Conservation (phyloP, 2,888 invertebrate species). For the Andrena bucephala region DNA sequence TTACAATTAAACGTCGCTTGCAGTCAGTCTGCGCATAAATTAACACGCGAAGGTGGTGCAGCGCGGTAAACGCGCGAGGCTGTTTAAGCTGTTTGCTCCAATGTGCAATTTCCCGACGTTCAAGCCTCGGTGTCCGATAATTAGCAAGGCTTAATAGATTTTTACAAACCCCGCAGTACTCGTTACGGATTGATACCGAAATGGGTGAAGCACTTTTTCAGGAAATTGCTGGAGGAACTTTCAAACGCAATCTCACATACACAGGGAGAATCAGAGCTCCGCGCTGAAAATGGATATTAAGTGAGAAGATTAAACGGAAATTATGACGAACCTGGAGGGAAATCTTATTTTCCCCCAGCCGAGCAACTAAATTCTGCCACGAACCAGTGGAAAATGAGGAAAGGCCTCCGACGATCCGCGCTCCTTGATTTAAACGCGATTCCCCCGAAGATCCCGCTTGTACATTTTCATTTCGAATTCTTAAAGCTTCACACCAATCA, state of each 20-base stretch:
- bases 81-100: background rate
- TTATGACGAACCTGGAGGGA: conserved; percentile 1
- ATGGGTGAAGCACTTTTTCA: background rate
- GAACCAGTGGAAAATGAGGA: background rate
- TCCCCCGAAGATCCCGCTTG: conserved; percentile 29
- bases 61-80: background rate
- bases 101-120: background rate
- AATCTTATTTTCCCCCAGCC: conserved; percentile 3
- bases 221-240: background rate
- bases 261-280: too few species aligned
- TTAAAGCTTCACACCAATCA: conserved; percentile 37
- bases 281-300: background rate
- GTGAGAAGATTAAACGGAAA: conserved; percentile 24
- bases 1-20: conserved; percentile 6
- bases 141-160: too few species aligned
- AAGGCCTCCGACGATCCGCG: background rate
- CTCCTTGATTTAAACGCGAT: conserved; percentile 3
- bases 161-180: too few species aligned
- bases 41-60: background rate
- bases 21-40: conserved; percentile 7
- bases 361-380: conserved; percentile 1
- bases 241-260: too few species aligned
- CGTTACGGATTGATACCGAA: background rate
- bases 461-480: conserved; percentile 47
- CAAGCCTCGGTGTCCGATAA: too few species aligned